Evolutionary conservation across 2,888 invertebrate genomes (phyloP), one percentile per base, ranked within the genome.

Genomic region (Chaetoderma sp.): DNA sequence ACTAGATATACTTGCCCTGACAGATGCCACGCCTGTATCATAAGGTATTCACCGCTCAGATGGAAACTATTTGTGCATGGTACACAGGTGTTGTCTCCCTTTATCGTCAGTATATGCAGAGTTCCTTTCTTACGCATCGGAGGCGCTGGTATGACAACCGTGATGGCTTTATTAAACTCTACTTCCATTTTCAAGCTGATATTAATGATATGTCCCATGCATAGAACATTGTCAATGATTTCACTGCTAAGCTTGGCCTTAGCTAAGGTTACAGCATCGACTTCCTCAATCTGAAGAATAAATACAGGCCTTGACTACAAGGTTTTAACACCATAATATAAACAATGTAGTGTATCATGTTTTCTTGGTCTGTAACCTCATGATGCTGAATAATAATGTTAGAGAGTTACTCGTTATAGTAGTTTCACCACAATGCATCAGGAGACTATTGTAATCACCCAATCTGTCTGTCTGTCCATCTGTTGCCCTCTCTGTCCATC

Each of bases 61-160:
- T 76, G 72, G 65, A 78, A 80, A 1, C 75, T 78, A 44, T 75
- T 76, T 5, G 77, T 68, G 33, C 77, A 78, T 0, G 83, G 83
- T 1, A 76, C 65, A 65, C 83, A 83, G 1, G 81, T 77, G 77
- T 81, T 79, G 63, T 85, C 83, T n/a, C 76, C 77, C 68, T 72
- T 73, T 63, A 82, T 75, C 5, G 83, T 80, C 45, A 84, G 65
- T n/a, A 83, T 60, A 57, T 75, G 72, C 21, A 85, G 71, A 45
- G 78, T 77, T 28, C 82, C 81, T 21, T 75, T 69, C 67, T 69
- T 68, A 57, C 62, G 71, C 56, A 56, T 68, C 21, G 65, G 73
- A 27, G 83, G 81, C 3, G 80, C 75, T 16, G 83, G 84, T 36
- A 85, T 75, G 13, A 83, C 83, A 28, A 85, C 62, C 13, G 79